Evolutionary conservation across 2,113 vertebrate genomes (phyloP).

Genomic region (Myotis lucifugus): DNA sequence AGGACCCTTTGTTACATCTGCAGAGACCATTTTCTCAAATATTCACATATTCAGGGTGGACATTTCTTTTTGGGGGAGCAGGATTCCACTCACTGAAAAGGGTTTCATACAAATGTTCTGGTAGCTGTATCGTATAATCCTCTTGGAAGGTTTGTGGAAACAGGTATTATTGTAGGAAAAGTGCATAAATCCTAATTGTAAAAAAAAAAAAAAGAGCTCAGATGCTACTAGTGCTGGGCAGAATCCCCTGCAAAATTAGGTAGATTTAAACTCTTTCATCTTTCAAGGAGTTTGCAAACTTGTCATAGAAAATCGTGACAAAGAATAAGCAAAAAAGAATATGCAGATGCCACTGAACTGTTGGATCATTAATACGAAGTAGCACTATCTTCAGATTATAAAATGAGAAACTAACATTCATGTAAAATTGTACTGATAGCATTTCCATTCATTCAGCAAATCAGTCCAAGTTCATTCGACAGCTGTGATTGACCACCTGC

Average conservation of each 20-base stretch:
- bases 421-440: not conserved
- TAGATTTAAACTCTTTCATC: not conserved
- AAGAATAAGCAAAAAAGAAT: not conserved
- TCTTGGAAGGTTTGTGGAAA: not conserved
- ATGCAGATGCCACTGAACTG: not conserved
- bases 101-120: not conserved
- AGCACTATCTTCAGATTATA: not conserved
- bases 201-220: not conserved
- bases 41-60: not conserved
- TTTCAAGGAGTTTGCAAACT: not conserved
- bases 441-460: not conserved
- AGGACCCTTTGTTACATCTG: not conserved
- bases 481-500: not conserved
- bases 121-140: not conserved
- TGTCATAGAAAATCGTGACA: not conserved
- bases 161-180: not conserved
- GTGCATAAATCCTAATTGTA: not conserved
- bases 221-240: not conserved
- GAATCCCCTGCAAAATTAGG: not conserved
- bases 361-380: fast-evolving
- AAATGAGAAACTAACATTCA: not conserved
- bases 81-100: not conserved
- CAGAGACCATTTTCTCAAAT: not conserved
- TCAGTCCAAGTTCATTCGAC: not conserved
- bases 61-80: not conserved